A percentile compares a stretch with the other conserved stretches of the same genome.
Conservation (phyloP, 2,113 vertebrate genomes). For the Anthoscopus minutus region DNA sequence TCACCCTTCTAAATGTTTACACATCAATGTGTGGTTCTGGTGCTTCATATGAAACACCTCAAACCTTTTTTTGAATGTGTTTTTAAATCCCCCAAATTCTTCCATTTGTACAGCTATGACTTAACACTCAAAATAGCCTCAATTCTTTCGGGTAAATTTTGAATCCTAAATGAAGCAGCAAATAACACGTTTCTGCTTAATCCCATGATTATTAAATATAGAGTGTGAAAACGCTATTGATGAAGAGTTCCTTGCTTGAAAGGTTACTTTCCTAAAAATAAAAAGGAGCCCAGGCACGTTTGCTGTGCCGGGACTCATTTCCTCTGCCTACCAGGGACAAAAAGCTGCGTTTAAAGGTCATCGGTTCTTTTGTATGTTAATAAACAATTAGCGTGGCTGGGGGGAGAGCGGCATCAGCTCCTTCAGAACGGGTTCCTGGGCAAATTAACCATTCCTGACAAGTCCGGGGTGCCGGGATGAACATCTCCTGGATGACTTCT, state of each 20-base stretch:
- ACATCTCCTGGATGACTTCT: background rate
- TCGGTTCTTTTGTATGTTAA: conserved; percentile 52
- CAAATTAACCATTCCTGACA: conserved; percentile 16
- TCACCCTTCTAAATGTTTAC: background rate
- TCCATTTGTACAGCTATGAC: background rate
- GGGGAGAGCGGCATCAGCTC: background rate
- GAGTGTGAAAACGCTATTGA: background rate
- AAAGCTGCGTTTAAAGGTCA: conserved; percentile 44
- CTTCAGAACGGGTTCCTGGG: background rate
- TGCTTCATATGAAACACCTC: background rate
- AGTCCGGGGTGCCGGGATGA: background rate
- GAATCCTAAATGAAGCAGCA: background rate
- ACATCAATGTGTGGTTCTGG: background rate
- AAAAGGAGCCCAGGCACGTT: background rate
- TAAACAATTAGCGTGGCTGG: conserved; percentile 53
- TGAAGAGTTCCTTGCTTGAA: conserved; percentile 27
- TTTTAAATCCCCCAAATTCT: background rate
- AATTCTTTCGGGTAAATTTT: background rate
- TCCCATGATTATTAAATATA: background rate
- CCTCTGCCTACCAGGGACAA: conserved; percentile 29
- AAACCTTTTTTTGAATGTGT: no score
- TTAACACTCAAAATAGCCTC: background rate
- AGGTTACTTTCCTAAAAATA: conserved; percentile 56
- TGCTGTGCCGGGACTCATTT: conserved; percentile 20
- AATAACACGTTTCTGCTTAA: background rate